Evolutionary conservation across 2,113 vertebrate genomes (phyloP), one percentile per base, ranked within the genome.

Genomic region (Stegastes partitus): DNA sequence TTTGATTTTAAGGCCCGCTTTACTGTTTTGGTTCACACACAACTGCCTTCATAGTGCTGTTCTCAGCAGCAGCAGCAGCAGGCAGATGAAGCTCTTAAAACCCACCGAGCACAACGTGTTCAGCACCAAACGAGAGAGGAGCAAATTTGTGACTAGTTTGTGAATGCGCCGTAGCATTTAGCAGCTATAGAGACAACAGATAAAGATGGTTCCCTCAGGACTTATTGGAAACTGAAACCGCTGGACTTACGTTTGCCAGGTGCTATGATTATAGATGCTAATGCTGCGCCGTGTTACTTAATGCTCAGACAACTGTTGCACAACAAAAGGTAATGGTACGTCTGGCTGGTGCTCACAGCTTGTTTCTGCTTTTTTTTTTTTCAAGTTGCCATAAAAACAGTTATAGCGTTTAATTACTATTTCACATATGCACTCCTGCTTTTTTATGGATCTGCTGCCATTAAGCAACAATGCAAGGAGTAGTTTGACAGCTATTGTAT

Each of bases 11-110:
- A 72, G 4, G 8, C 25, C 62, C 26, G n/a, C n/a, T 72, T 68
- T 49, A 49, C 25, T 63, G 49, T 77, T 50, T 69, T 55, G 51
- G 16, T 56, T n/a, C 18, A 69, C 53, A 22, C 49, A 54, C 49
- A 22, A 37, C 22, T 34, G 53, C 66, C 56, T 78, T 78, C 39
- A 55, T 47, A 39, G 50, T 19, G 26, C 39, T 42, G 31, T 57
- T 78, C 70, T 42, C 39, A 45, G 39, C 45, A 25, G 53, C 39
- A 45, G 39, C 45, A 25, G 53, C 64, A 77, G 47, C 56, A 49
- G 45, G 54, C 50, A 68, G 64, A 39, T 53, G 37, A 55, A 25
- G 25, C 16, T 34, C n/a, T 53, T 22, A 67, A 64, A 73, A 26
- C 34, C 28, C 11, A 44, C 22, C 1, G 3, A 74, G 10, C 2